Evolutionary conservation across 2,888 invertebrate genomes (phyloP), one percentile per base, ranked within the genome.

Genomic region (Galerucella calmariensis): DNA sequence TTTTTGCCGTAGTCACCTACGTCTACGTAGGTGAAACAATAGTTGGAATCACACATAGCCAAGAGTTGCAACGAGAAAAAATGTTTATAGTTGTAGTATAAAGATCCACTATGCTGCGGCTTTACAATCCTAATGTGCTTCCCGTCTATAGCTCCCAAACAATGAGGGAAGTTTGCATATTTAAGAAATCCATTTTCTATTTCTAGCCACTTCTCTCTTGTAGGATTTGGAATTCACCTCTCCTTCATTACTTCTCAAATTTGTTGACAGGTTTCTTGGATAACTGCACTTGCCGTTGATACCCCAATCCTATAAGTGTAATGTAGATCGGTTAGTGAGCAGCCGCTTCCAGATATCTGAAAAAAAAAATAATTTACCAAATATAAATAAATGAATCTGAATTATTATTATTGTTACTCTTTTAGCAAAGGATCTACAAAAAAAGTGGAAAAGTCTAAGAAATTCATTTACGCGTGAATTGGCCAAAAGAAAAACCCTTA

Each of bases 1-100:
- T 59, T 44, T 58, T 69, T 69, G 12, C 59, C 41, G 58, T 69
- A 69, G 58, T 56, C 68, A 11, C 58, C 68, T 58, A 69, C 44
- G 58, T 69, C 68, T 69, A 69, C 68, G 58, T 70, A 78, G 79
- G 72, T 72, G 79, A 44, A 44, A 44, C 44, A 44, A 44, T 44
- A 44, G 44, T 44, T 44, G 44, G 44, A 44, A 44, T 44, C 79
- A 68, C 69, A 73, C 51, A 77, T 51, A 24, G 79, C 80, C 75
- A 80, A 63, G 59, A 81, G 74, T 59, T 20, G 20, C 20, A 20
- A 20, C 20, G 20, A 20, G 20, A 20, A 20, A 20, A 20, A 20
- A 20, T 20, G 20, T 20, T 20, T 20, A 20, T 20, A 20, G 20
- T 20, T 20, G 20, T 20, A 20, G 20, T 20, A 20, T 20, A 20